phyloP scores from a whole-genome alignment of 2,113 vertebrate species.

The Capra hircus region DNA sequence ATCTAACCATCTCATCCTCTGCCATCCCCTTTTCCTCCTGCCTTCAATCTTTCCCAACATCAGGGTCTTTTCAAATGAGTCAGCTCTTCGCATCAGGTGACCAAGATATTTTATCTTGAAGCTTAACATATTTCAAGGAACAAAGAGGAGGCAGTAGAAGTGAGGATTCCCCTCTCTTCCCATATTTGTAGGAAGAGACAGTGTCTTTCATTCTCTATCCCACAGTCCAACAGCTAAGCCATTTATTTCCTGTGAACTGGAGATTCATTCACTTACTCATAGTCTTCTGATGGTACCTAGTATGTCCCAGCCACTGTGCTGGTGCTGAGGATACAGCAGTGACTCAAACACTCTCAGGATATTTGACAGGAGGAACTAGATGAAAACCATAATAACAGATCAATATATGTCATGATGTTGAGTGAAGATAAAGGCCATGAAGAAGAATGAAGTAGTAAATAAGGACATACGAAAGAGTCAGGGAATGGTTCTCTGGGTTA shows the following conservation, averaged over 20 bases:
- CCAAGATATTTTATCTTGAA: not conserved
- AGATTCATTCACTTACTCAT: not conserved
- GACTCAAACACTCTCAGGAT: not conserved
- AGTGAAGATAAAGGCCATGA: not conserved
- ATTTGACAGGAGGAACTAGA: not conserved
- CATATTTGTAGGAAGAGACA: not conserved
- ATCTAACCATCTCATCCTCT: not conserved
- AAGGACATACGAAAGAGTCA: not conserved
- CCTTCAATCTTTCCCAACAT: not conserved
- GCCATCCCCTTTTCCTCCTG: not conserved
- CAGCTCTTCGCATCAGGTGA: not conserved
- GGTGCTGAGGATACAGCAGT: not conserved
- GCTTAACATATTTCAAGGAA: not conserved
- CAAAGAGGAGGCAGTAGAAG: not conserved
- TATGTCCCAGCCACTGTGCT: not conserved
- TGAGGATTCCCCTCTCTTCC: not conserved
- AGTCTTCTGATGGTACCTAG: not conserved
- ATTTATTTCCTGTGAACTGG: not conserved
- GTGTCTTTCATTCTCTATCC: not conserved
- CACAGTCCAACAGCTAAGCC: not conserved
- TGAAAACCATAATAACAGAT: not conserved
- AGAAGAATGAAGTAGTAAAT: not conserved
- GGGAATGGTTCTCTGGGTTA: not conserved
- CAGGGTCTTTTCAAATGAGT: not conserved
- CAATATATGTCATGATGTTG: not conserved